Base-by-base conservation (phyloP, 2,797 vertebrate species). In the Mastacembelus armatus region DNA sequence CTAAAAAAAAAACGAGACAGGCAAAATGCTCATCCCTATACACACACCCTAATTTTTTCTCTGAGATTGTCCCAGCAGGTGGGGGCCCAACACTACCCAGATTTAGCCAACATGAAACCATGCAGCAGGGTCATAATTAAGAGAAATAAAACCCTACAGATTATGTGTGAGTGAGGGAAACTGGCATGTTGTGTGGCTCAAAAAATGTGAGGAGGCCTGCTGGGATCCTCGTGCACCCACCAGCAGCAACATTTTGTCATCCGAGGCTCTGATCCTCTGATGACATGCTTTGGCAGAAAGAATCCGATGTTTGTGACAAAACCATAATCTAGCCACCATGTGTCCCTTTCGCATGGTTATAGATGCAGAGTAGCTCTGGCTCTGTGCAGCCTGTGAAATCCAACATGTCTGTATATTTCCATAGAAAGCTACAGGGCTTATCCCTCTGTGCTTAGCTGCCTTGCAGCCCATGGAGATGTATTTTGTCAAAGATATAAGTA, bases 191-290 rank as follows among this genome's bases (percentile, higher is more conserved):
- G 26, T 49, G 4, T 58, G 44, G 35, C 30, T 30, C 48, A 54
- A 43, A n/a, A n/a, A n/a, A n/a, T n/a, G 39, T 18, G 11, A 27
- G 42, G 70, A 61, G 2, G 30, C 33, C 7, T 2, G 26, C 66
- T 35, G 48, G 5, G n/a, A 71, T 16, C 58, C 12, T 47, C 40
- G 49, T 22, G 49, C 22, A 3, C 27, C 18, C n/a, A 61, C 47
- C 57, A 52, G 32, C 73, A 66, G 54, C 5, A 9, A 43, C 66
- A 82, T n/a, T n/a, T n/a, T 80, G 74, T 72, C 69, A 83, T 55
- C 32, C 33, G 16, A 15, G 29, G 15, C 42, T 16, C 65, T 75
- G 71, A 83, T 83, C 73, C 77, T 43, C 27, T 57, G 57, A 77
- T 68, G 50, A 75, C 45, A 69, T 16, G 58, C 18, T 35, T 71